A percentile compares a stretch with the other conserved stretches of the same genome.
Conservation (phyloP, 2,797 vertebrate genomes). For the Cyprinodon diabolis region DNA sequence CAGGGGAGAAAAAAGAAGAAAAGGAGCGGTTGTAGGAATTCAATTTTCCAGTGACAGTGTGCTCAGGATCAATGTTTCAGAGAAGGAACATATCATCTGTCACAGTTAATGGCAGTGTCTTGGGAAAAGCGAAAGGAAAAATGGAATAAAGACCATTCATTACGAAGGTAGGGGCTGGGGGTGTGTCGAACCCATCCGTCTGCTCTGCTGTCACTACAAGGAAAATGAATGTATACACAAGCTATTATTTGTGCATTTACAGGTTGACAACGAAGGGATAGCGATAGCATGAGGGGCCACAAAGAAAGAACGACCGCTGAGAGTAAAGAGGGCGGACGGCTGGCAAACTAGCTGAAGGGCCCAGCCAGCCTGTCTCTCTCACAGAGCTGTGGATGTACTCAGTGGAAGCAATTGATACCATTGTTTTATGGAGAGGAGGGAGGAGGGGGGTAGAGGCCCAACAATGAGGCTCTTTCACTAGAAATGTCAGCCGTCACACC, state of each 20-base stretch:
- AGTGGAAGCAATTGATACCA: conserved; percentile 79
- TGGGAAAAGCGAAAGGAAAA: conserved; percentile 78
- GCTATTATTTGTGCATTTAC: conserved; percentile 75
- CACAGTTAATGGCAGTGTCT: conserved; percentile 81
- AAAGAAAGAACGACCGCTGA: conserved; percentile 33
- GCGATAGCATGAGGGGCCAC: conserved; percentile 61
- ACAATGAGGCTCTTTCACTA: conserved; percentile 81
- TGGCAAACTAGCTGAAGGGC: conserved; percentile 53
- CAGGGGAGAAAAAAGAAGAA: conserved; percentile 19
- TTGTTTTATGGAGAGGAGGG: conserved; percentile 76
- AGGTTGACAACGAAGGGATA: conserved; percentile 67
- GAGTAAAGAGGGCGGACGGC: conserved; percentile 57
- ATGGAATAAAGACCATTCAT: conserved; percentile 79
- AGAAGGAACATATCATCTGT: conserved; percentile 80
- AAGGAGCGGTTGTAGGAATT: conserved; percentile 67
- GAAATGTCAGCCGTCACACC: conserved; percentile 79
- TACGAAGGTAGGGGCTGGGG: conserved; percentile 56
- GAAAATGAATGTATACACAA: conserved; percentile 78
- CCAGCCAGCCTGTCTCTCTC: conserved; percentile 64
- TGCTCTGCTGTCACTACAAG: conserved; percentile 57
- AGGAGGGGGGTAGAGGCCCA: conserved; percentile 61
- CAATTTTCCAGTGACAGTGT: conserved; percentile 80
- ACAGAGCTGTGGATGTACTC: conserved; percentile 73
- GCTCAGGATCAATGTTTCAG: conserved; percentile 78
- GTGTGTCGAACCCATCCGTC: conserved; percentile 48